A percentile compares a stretch with the other conserved stretches of the same genome.
Conservation (phyloP, 2,797 vertebrate genomes). For the Hippoglossus hippoglossus region DNA sequence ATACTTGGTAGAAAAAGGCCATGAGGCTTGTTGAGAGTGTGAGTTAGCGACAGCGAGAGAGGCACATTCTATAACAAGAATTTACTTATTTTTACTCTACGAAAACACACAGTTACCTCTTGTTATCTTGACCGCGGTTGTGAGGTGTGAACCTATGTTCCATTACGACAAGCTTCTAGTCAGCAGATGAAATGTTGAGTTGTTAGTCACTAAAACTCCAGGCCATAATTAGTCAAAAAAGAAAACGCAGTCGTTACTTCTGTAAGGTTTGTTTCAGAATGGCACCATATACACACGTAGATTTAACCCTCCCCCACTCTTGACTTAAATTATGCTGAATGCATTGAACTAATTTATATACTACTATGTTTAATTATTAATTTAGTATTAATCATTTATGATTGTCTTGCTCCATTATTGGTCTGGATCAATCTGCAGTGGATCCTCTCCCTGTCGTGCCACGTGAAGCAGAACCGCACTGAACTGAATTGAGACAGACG, state of each 20-base stretch:
- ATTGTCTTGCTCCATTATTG: slow-evolving; percentile 49
- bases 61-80: no score
- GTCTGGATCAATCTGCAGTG: slow-evolving; percentile 30
- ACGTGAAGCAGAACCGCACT: slow-evolving; percentile 54
- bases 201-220: not conserved
- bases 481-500: slow-evolving; percentile 61
- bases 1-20: no score
- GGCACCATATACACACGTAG: no score
- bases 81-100: no score
- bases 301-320: no score
- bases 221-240: not conserved
- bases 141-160: not conserved
- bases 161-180: not conserved
- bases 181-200: no score
- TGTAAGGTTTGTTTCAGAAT: no score
- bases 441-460: slow-evolving; percentile 34
- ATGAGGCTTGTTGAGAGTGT: no score
- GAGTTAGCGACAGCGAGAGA: no score
- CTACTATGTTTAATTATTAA: slow-evolving; percentile 38
- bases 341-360: slow-evolving; percentile 9
- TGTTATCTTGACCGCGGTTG: not conserved
- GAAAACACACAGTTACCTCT: not conserved
- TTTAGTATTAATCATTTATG: slow-evolving; percentile 41
- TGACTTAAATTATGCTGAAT: slow-evolving; percentile 4
- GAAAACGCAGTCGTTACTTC: no score